Evolutionary conservation across 2,888 invertebrate genomes (phyloP), one percentile per base, ranked within the genome.

Genomic region (Cinara cedri): DNA sequence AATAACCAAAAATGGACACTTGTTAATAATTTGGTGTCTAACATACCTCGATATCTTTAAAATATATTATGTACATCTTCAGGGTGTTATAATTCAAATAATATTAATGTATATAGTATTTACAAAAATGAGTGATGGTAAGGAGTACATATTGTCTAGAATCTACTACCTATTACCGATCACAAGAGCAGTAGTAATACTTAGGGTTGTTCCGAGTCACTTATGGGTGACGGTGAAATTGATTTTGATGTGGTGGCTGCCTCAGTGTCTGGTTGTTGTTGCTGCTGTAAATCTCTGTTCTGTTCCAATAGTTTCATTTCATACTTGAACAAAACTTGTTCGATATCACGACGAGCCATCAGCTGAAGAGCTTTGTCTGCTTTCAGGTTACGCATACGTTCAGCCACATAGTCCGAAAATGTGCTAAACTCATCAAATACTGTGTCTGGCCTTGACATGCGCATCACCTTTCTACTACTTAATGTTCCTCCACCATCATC

Each of bases 291-390:
- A 14, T 76, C 76, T 57, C 66, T 66, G 54, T 34, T 76, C 49
- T 76, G 66, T 49, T 76, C 76, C 34, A 76, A 68, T 44, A 76
- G 34, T 34, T 76, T 76, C 76, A 76, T 76, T 34, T 76, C 76
- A 13, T 76, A 76, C 9, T 76, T 76, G 34, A 76, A 76, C 46
- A 76, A 68, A 6, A 76, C 76, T 60, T 76, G 68, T 76, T 76
- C 76, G 6, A 76, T 76, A 24, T 76, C 76, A n/a, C 76, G 46
- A 6, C 76, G 76, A 10, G 76, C 76, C 76, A 76, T 76, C 8
- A 76, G 34, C 14, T 76, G 76, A 8, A 76, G 57, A 14, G 76
- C 76, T 49, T 76, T 76, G 46, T 76, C 76, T 0, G 55, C 76
- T 57, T 68, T 68, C 13, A 76, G 57, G 68, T 76, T 76, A 46